Evolutionary conservation across 2,888 invertebrate species (phyloP).

Genomic region (Nymphalis polychloros): DNA sequence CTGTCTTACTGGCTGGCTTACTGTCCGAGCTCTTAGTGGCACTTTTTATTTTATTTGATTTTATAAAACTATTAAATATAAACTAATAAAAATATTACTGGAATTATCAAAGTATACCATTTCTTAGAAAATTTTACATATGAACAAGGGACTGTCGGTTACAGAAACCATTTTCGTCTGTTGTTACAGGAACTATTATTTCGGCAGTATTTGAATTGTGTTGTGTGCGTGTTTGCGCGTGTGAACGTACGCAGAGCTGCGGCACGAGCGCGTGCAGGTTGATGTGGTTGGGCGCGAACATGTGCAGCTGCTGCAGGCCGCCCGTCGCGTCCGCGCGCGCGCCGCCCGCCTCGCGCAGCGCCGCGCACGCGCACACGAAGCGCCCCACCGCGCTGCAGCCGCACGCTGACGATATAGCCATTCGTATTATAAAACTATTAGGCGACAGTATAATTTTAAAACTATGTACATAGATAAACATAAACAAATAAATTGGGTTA

Average conservation of each 20-base stretch:
- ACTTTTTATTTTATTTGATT: too few species aligned
- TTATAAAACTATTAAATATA: too few species aligned
- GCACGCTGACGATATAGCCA: slow-evolving; percentile 48
- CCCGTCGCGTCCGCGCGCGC: slow-evolving; percentile 98
- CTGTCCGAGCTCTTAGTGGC: too few species aligned
- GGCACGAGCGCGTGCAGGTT: slow-evolving; percentile 96
- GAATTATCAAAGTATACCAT: too few species aligned
- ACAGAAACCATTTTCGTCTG: too few species aligned
- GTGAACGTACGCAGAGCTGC: slow-evolving; percentile 87
- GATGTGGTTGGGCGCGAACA: slow-evolving; percentile 97
- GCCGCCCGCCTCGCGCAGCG: slow-evolving; percentile 93
- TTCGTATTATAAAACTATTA: background rate
- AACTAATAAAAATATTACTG: too few species aligned
- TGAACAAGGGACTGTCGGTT: too few species aligned
- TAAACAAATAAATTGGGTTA: too few species aligned
- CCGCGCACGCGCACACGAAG: slow-evolving; percentile 95
- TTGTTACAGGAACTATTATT: background rate
- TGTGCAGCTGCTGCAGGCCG: slow-evolving; percentile 97
- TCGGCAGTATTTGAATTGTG: background rate
- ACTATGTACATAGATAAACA: too few species aligned
- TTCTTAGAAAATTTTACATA: too few species aligned
- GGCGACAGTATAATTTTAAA: background rate
- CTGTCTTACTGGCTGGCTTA: too few species aligned
- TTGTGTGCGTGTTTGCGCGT: background rate
- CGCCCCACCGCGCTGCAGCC: slow-evolving; percentile 70